These are phyloP conservation scores for Sarcophaga peregrina DNA, from an alignment of 1,140 invertebrate genomes.

Conservation along the genomic window DNA sequence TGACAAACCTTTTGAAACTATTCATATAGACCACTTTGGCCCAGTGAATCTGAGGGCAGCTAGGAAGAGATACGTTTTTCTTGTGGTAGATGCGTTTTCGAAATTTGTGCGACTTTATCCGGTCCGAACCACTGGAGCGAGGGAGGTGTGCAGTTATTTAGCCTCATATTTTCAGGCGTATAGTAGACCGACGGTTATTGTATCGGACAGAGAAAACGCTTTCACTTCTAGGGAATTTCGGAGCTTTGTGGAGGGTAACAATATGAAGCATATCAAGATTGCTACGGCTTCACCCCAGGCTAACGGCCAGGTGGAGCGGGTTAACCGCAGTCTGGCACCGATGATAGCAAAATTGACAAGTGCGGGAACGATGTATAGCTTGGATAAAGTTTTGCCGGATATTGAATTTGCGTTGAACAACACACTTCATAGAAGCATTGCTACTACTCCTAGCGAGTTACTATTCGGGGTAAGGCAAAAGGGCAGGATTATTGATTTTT, in stretches of 20 bases:
- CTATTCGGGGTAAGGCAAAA: constrained; percentile 27
- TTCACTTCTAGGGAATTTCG: constrained; percentile 53
- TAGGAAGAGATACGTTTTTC: constrained; percentile 45
- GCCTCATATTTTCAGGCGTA: not conserved
- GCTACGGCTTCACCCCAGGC: constrained; percentile 46
- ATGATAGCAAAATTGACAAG: constrained; percentile 40
- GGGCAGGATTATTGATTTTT: not conserved
- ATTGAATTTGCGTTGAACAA: too few relatives aligned
- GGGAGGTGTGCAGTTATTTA: not conserved
- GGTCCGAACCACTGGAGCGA: not conserved
- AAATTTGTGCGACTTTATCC: not conserved
- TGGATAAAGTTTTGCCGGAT: too few relatives aligned
- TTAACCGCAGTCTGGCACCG: constrained; percentile 8
- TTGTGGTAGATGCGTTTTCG: not conserved
- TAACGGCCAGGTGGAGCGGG: too few relatives aligned
- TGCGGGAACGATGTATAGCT: too few relatives aligned
- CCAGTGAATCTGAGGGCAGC: constrained; percentile 45
- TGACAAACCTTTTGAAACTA: not conserved
- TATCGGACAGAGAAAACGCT: constrained; percentile 52
- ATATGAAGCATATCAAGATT: constrained; percentile 46
- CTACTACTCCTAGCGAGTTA: too few relatives aligned
- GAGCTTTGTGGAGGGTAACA: constrained; percentile 46
- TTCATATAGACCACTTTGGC: constrained; percentile 43
- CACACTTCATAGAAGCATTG: too few relatives aligned
- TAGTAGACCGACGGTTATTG: constrained; percentile 48